A percentile compares a stretch with the other conserved stretches of the same genome.
Conservation (phyloP, 2,113 vertebrate species). For the Xiphophorus couchianus region DNA sequence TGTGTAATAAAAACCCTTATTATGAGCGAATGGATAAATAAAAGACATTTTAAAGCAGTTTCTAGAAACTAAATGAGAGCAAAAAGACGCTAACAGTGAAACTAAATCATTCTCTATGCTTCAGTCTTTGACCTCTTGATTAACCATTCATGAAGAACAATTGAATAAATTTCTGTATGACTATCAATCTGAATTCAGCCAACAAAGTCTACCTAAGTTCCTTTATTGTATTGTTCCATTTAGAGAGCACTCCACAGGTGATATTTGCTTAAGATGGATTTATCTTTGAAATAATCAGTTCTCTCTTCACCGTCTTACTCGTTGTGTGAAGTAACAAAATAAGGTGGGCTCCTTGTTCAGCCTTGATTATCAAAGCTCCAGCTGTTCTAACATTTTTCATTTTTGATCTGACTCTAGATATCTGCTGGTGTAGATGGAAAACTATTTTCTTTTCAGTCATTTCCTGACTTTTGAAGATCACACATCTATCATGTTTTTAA, state of each 20-base stretch:
- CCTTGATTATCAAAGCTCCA: background rate
- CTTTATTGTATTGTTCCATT: background rate
- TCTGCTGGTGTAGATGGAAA: too few relatives aligned
- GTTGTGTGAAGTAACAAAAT: background rate
- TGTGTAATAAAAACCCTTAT: too few relatives aligned
- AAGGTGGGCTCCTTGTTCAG: background rate
- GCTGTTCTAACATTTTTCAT: background rate
- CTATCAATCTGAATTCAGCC: background rate
- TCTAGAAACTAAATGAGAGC: background rate
- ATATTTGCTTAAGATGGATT: background rate
- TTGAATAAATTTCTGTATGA: constrained; percentile 16
- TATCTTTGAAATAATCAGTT: too few relatives aligned
- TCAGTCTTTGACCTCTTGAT: constrained; percentile 17
- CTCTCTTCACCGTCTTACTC: too few relatives aligned
- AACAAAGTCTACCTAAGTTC: background rate
- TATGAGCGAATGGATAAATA: background rate
- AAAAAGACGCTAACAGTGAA: background rate
- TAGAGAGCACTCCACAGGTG: background rate
- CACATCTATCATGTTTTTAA: too few relatives aligned
- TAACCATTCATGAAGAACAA: constrained; percentile 7
- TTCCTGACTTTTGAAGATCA: background rate
- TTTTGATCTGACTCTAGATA: background rate
- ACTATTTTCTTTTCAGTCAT: background rate
- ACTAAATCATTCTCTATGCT: background rate
- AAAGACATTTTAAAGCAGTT: background rate